phyloP scores from a whole-genome alignment of 1,140 invertebrate species.

The Trachymyrmex septentrionalis region DNA sequence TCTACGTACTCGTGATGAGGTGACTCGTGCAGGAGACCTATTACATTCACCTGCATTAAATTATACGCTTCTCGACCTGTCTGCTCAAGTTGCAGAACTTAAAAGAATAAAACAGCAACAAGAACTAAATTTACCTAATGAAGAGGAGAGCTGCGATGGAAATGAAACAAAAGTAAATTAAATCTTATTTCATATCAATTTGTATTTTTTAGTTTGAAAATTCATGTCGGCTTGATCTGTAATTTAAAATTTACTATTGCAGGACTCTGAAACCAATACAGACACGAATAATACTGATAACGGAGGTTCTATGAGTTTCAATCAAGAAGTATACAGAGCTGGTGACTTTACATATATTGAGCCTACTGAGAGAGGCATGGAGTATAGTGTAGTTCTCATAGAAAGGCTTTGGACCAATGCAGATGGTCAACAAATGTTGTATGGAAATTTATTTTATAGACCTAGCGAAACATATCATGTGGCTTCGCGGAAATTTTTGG shows the following conservation, averaged over 20 bases:
- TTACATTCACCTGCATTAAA: constrained; percentile 95
- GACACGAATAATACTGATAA: constrained; percentile 80
- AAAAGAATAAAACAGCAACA: constrained; percentile 92
- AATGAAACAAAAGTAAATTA: constrained; percentile 83
- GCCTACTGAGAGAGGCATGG: constrained; percentile 92
- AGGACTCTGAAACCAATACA: constrained; percentile 77
- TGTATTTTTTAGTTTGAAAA: constrained; percentile 6
- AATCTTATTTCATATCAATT: not conserved
- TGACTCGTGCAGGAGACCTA: constrained; percentile 93
- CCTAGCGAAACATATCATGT: constrained; percentile 98
- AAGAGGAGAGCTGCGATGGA: constrained; percentile 91
- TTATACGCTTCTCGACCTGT: constrained; percentile 92
- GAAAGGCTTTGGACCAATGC: constrained; percentile 95
- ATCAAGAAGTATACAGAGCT: constrained; percentile 91
- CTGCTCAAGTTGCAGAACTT: constrained; percentile 91
- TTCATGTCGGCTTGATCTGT: not conserved
- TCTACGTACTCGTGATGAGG: constrained; percentile 91
- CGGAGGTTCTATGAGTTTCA: constrained; percentile 88
- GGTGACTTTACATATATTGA: constrained; percentile 97
- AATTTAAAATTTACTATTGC: constrained; percentile 62
- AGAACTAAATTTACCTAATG: constrained; percentile 89
- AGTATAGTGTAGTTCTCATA: constrained; percentile 95
- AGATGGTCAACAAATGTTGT: constrained; percentile 94
- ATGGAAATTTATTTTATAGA: constrained; percentile 91
- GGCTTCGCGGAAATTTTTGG: constrained; percentile 97